Percentiles rank a stretch among this genome's conserved stretches.
phyloP scores from a whole-genome alignment of 2,113 vertebrate species.

The Gavialis gangeticus region DNA sequence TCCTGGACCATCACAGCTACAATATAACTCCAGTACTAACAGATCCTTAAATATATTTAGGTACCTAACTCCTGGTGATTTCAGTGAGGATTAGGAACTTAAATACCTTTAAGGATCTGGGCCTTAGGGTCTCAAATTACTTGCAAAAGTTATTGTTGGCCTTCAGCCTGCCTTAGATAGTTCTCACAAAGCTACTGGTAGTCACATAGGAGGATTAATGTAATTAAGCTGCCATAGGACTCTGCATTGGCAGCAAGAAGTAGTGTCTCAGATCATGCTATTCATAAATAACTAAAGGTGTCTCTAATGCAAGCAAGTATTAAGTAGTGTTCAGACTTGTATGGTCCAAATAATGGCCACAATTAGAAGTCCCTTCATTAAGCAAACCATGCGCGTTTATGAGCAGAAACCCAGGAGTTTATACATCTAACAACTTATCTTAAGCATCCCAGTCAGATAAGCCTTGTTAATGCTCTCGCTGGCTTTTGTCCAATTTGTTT shows the following conservation, averaged over 20 bases:
- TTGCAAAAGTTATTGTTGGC: constrained; percentile 32
- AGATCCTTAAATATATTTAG: no score
- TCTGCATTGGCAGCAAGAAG: neutral
- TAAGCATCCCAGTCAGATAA: neutral
- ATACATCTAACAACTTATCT: neutral
- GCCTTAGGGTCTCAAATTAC: constrained; percentile 22
- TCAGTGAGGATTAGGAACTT: neutral
- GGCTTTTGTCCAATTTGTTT: constrained; percentile 25
- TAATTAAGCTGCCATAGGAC: constrained; percentile 42
- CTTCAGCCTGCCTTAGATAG: constrained; percentile 26
- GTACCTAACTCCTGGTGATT: neutral
- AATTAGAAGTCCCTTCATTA: neutral
- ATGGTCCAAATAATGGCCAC: neutral
- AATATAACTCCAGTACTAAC: no score
- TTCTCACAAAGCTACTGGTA: constrained; percentile 51
- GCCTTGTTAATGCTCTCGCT: neutral
- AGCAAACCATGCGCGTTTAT: neutral
- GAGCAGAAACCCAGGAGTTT: neutral
- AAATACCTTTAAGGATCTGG: neutral
- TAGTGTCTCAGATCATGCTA: constrained; percentile 11
- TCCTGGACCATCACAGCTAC: no score
- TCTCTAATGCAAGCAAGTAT: neutral
- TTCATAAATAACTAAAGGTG: constrained; percentile 29
- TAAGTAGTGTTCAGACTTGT: neutral
- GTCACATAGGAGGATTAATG: constrained; percentile 22